These are phyloP conservation scores for Aphis gossypii DNA, from an alignment of 1,140 invertebrate genomes.

Conservation along the genomic window DNA sequence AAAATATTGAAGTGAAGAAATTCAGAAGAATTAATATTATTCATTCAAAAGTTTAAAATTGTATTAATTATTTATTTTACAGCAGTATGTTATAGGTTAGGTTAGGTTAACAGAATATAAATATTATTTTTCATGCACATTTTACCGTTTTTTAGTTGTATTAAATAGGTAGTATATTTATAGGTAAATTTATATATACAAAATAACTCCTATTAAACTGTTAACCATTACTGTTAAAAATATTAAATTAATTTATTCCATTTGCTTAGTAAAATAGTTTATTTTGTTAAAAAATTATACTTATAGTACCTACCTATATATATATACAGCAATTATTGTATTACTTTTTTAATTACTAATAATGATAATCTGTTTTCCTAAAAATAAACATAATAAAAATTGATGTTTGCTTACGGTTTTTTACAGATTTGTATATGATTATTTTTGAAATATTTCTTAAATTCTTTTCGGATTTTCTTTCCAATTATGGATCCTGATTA, in stretches of 20 bases:
- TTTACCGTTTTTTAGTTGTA: not conserved
- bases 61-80: not conserved
- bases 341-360: not conserved
- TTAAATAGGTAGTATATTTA: not conserved
- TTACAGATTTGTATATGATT: not conserved
- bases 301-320: not conserved
- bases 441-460: not conserved
- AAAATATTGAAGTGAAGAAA: not conserved
- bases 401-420: not conserved
- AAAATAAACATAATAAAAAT: not conserved
- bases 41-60: not conserved
- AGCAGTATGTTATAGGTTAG: no score
- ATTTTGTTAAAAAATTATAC: no score
- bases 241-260: not conserved
- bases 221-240: not conserved
- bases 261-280: no score
- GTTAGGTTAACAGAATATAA: not conserved
- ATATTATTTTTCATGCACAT: not conserved
- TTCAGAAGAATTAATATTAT: not conserved
- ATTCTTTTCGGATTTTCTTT: no score
- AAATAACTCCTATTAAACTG: no score
- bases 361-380: not conserved
- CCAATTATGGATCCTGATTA: not conserved
- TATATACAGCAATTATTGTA: not conserved
- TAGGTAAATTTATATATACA: not conserved